Percentiles rank a stretch among this genome's conserved stretches.
Conservation (phyloP, 2,888 invertebrate species). For the Papilio elwesi region DNA sequence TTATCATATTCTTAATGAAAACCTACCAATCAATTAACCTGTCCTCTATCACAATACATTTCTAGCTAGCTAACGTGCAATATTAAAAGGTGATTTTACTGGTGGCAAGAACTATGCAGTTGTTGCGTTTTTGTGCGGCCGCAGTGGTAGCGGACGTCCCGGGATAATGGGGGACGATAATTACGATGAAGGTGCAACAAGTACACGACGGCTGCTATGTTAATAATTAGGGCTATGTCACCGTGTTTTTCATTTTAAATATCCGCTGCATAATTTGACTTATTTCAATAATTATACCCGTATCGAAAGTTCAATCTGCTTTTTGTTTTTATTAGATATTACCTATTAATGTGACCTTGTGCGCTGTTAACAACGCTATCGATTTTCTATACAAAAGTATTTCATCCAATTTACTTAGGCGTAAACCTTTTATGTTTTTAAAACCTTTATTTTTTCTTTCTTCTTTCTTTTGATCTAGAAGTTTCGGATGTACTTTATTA, state of each 20-base stretch:
- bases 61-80: slow-evolving; percentile 61
- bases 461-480: too few relatives aligned
- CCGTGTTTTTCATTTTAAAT: slow-evolving; percentile 3
- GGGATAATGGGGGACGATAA: slow-evolving; percentile 44
- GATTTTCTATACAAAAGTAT: too few relatives aligned
- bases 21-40: background rate
- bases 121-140: slow-evolving; percentile 51
- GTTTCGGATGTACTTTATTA: too few relatives aligned
- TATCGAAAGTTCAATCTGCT: background rate
- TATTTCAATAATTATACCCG: slow-evolving; percentile 23
- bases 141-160: slow-evolving; percentile 44
- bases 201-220: slow-evolving; percentile 43
- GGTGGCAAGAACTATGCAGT: slow-evolving; percentile 70
- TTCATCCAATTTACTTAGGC: too few relatives aligned
- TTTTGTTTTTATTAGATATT: background rate
- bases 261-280: slow-evolving; percentile 7
- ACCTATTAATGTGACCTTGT: background rate
- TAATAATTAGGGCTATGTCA: slow-evolving; percentile 20
- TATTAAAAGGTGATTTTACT: slow-evolving; percentile 78
- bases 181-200: slow-evolving; percentile 50
- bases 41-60: background rate
- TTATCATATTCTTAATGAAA: too few relatives aligned
- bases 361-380: background rate
- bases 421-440: too few relatives aligned
- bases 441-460: too few relatives aligned